Base-by-base conservation (phyloP, 2,113 vertebrate species). In the Cyrtonyx montezumae region DNA sequence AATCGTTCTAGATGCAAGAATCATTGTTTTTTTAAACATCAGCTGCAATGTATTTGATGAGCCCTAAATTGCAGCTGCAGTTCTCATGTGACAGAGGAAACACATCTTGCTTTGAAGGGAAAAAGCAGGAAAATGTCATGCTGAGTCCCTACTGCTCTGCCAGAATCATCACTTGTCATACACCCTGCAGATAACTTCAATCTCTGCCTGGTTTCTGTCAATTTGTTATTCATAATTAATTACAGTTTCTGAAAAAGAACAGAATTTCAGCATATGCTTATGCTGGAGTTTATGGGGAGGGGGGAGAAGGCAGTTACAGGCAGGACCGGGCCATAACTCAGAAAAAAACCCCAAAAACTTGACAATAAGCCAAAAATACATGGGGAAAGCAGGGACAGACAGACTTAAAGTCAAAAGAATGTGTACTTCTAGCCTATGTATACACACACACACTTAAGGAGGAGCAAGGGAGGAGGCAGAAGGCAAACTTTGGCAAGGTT, bases 401-500 rank as follows among this genome's bases (percentile, higher is more conserved):
- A 93, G 79, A 55, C 46, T 81, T 79, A 62, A 79, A 81, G 11
- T 69, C 16, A 45, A 9, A 58, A 74, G 66, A 70, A 23, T 65
- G 6, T 51, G 11, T 45, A 62, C 5, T 28, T 87, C 0, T 8
- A 63, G 37, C 37, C 8, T 28, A 40, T 18, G 25, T 40, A 28
- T 40, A 40, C 36, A 58, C 32, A 32, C 32, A 32, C 53, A 58
- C 55, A 58, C 55, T 18, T 40, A 42, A 91, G 20, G 49, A 69
- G 26, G 46, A 67, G 13, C 10, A 45, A 25, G 19, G 28, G 45
- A 53, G 13, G 67, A 73, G 8, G 53, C 67, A 82, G 87, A 32
- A 95, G 79, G 40, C 49, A 83, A 80, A 79, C 79, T 96, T 93
- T 95, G 87, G 91, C 73, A 55, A 82, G 85, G 55, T 80, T 95